A percentile compares a stretch with the other conserved stretches of the same genome.
These are phyloP conservation scores for Netelia virgata DNA, from an alignment of 2,888 invertebrate genomes.

Conservation along the genomic window DNA sequence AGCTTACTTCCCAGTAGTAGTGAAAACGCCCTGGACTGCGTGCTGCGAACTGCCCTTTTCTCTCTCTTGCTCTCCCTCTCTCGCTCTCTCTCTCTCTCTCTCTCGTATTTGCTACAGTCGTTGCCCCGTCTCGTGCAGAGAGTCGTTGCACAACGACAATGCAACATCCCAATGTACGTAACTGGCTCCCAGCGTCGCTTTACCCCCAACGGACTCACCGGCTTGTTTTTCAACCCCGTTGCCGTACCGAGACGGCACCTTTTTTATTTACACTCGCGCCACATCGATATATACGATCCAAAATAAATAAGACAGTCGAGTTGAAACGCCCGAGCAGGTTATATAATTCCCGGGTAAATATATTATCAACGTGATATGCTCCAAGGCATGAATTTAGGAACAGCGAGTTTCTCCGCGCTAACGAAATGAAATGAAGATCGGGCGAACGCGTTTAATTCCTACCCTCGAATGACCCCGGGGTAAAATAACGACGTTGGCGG, in stretches of 20 bases:
- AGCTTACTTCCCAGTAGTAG: conserved; percentile 58
- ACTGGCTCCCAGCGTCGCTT: conserved; percentile 55
- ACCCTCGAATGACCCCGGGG: conserved; percentile 36
- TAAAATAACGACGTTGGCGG: conserved; percentile 23
- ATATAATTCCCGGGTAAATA: neutral
- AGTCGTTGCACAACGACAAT: conserved; percentile 54
- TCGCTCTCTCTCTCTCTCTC: neutral
- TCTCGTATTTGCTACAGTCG: conserved; percentile 28
- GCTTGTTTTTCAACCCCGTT: conserved; percentile 60
- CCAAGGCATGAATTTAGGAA: conserved; percentile 22
- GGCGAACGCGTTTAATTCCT: conserved; percentile 49
- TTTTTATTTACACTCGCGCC: conserved; percentile 61
- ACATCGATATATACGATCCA: neutral
- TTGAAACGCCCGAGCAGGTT: neutral
- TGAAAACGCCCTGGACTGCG: conserved; percentile 59
- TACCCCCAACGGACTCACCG: conserved; percentile 27
- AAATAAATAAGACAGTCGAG: neutral
- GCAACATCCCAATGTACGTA: conserved; percentile 62
- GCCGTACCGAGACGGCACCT: conserved; percentile 34
- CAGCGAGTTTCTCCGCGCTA: conserved; percentile 40
- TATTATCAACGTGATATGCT: neutral
- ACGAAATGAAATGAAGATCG: conserved; percentile 61
- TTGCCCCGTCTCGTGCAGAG: conserved; percentile 40
- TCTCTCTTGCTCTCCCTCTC: neutral
- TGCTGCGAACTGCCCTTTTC: conserved; percentile 17